phyloP scores from a whole-genome alignment of 2,113 vertebrate species.

The Pimephales promelas region DNA sequence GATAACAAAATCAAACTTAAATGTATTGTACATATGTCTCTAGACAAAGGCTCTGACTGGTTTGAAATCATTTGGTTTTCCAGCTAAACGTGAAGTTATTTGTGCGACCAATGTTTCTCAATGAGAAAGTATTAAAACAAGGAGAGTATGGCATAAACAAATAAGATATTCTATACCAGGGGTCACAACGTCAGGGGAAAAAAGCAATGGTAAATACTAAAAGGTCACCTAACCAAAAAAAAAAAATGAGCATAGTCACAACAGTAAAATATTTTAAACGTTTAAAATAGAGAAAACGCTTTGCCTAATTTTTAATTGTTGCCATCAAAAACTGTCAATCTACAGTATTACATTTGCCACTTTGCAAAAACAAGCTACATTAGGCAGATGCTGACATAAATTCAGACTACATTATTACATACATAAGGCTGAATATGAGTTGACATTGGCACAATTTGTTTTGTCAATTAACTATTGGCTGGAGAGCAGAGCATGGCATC shows the following conservation, averaged over 20 bases:
- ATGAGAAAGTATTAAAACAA: background rate
- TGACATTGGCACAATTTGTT: background rate
- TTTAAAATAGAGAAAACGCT: background rate
- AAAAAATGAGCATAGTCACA: background rate
- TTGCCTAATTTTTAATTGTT: background rate
- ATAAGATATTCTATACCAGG: background rate
- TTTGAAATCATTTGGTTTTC: background rate
- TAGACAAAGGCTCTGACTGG: background rate
- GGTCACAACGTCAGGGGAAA: background rate
- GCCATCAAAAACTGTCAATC: background rate
- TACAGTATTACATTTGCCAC: background rate
- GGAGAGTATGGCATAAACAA: background rate
- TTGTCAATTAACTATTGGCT: background rate
- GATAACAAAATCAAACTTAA: background rate
- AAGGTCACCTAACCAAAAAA: background rate
- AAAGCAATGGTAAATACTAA: background rate
- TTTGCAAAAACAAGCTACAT: background rate
- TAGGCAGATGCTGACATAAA: background rate
- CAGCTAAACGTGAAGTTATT: background rate
- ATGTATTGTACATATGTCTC: background rate
- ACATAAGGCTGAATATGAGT: background rate
- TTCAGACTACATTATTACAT: background rate
- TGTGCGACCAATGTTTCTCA: background rate
- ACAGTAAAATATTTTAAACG: background rate
- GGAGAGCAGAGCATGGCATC: background rate